phyloP scores from a whole-genome alignment of 2,888 invertebrate species.

The Nycteola revayana region DNA sequence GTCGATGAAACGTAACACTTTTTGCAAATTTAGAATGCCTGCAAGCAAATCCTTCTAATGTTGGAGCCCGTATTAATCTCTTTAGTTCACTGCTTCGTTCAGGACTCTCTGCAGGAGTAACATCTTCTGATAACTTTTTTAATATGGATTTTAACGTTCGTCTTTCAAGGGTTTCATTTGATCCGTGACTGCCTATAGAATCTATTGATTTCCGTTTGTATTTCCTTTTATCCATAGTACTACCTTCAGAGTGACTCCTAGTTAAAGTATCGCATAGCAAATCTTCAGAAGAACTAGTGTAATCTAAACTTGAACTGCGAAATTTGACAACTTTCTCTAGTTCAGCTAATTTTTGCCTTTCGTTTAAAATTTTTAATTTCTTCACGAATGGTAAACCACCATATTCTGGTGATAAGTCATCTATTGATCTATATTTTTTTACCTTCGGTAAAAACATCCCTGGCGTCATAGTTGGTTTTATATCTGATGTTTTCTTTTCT shows the following conservation, averaged over 20 bases:
- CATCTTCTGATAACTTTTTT: slow-evolving; percentile 90
- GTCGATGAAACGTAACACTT: slow-evolving; percentile 93
- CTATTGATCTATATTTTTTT: slow-evolving; percentile 91
- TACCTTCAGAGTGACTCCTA: slow-evolving; percentile 91
- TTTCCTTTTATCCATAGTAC: slow-evolving; percentile 85
- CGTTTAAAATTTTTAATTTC: slow-evolving; percentile 93
- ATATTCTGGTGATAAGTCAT: slow-evolving; percentile 93
- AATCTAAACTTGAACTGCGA: slow-evolving; percentile 91
- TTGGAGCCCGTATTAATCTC: slow-evolving; percentile 90
- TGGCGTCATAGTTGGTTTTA: slow-evolving; percentile 38
- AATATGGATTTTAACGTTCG: slow-evolving; percentile 92
- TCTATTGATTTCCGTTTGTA: slow-evolving; percentile 69
- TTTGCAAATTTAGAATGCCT: slow-evolving; percentile 93
- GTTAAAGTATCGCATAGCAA: slow-evolving; percentile 83
- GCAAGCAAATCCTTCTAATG: slow-evolving; percentile 93
- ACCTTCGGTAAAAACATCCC: slow-evolving; percentile 62
- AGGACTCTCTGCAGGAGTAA: slow-evolving; percentile 71
- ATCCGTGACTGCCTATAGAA: slow-evolving; percentile 67
- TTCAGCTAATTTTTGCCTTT: slow-evolving; percentile 92
- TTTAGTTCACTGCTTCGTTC: slow-evolving; percentile 83
- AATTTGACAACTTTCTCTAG: slow-evolving; percentile 88
- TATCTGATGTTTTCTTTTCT: slow-evolving; percentile 44
- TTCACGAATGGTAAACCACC: slow-evolving; percentile 93
- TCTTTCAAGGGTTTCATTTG: slow-evolving; percentile 92
- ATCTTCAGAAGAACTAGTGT: slow-evolving; percentile 83